Evolutionary conservation across 2,888 invertebrate species (phyloP), one percentile per base, ranked within the genome.

Genomic region (Plebejus melissa): DNA sequence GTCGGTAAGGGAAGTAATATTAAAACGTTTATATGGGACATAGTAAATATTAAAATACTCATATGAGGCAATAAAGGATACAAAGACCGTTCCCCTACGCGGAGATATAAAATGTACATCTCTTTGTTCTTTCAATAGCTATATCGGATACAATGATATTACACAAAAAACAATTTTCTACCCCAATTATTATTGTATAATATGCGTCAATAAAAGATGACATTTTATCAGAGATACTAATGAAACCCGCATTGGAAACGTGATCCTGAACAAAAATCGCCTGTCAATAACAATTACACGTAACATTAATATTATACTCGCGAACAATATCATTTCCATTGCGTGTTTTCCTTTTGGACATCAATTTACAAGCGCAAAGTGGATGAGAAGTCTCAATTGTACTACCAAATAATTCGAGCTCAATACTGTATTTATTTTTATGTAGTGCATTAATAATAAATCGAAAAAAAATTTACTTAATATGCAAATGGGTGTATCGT

Each of bases 261-360:
- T 81, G 81, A 80, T 78, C 79, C 79, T 81, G 83, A 83, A 85
- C 87, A 87, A 81, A 83, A 81, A 82, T 54, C 50, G 50, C 5
- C 81, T 28, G 90, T 89, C 90, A 90, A 87, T 90, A 86, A 85
- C 84, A 89, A 90, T 90, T 85, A 82, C 82, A 77, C 78, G 78
- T 76, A 75, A 79, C 78, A 77, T 60, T 80, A 83, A 84, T 82
- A 81, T 83, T 82, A 81, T 83, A 83, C 82, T 82, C 81, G 82
- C 84, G 84, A 83, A 82, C 84, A 86, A 86, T 75, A 83, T 87
- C 83, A 79, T 78, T 76, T 41, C 75, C 77, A 78, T 81, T 81
- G 78, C 77, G 78, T 78, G 77, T 76, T 74, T 65, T 71, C 36
- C 22, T 28, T 65, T 32, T 16, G 16, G 75, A 46, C 38, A 0